Conservation (phyloP, 2,113 vertebrate species). For the Pachypanchax playfairii region DNA sequence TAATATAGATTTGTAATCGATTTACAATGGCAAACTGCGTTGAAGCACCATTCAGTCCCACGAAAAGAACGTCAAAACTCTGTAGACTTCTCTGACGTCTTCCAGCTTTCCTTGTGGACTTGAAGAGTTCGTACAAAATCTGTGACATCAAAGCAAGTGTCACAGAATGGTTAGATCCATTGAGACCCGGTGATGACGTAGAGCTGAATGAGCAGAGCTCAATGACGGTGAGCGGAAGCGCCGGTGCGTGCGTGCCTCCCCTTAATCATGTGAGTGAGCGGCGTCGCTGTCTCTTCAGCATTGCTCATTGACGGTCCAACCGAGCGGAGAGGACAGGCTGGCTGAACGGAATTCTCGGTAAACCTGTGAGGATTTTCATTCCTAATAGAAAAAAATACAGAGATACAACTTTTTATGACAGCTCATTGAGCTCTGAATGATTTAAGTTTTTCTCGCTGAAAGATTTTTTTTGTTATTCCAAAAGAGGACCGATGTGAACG, state of each 20-base stretch:
- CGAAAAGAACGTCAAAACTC: no score
- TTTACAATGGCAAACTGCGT: no score
- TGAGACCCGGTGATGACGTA: constrained; percentile 71
- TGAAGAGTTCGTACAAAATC: constrained; percentile 24
- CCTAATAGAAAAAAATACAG: constrained; percentile 3
- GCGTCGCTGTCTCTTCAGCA: constrained; percentile 73
- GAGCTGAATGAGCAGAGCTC: constrained; percentile 64
- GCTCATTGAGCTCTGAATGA: no score
- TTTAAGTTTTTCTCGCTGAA: constrained; percentile 3
- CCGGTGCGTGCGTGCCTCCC: constrained; percentile 72
- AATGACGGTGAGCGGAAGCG: constrained; percentile 64
- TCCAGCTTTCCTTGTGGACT: constrained; percentile 1
- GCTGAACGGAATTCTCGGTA: constrained; percentile 22
- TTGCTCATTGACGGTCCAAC: constrained; percentile 57
- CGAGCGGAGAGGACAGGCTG: constrained; percentile 43
- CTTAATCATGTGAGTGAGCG: constrained; percentile 68
- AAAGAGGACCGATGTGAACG: constrained; percentile 37
- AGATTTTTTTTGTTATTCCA: constrained; percentile 13
- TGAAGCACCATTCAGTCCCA: no score
- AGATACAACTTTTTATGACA: constrained; percentile 32
- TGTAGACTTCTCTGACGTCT: constrained; percentile 2
- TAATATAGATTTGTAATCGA: no score
- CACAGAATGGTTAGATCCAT: constrained; percentile 29
- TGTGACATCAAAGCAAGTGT: constrained; percentile 27
- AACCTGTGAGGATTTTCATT: constrained; percentile 31